A percentile compares a stretch with the other conserved stretches of the same genome.
phyloP scores from a whole-genome alignment of 2,113 vertebrate genomes.

The Thalassoma bifasciatum region DNA sequence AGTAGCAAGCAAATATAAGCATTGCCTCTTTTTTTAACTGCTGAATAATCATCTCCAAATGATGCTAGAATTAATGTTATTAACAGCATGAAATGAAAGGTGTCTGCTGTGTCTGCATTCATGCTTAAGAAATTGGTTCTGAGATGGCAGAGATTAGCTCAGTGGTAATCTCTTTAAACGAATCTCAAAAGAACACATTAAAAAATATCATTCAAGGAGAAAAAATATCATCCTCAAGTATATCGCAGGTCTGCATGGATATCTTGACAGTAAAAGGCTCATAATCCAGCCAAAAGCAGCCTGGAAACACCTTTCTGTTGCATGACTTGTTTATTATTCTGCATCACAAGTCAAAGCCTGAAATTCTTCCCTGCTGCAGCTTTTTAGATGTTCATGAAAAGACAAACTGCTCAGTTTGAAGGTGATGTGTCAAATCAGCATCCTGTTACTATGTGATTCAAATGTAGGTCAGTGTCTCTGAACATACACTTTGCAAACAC shows the following conservation, averaged over 20 bases:
- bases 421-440: neutral
- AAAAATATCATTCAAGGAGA: slow-evolving; percentile 9
- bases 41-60: slow-evolving; percentile 4
- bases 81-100: neutral
- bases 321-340: neutral
- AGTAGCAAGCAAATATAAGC: neutral
- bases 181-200: slow-evolving; percentile 41
- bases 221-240: slow-evolving; percentile 8
- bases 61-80: neutral
- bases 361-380: neutral
- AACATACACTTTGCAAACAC: slow-evolving; percentile 15
- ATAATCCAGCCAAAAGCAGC: neutral
- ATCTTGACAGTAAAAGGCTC: neutral
- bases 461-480: slow-evolving; percentile 33
- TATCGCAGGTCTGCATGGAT: neutral
- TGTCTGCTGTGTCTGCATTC: slow-evolving; percentile 6
- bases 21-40: neutral
- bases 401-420: neutral
- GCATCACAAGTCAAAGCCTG: neutral
- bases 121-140: slow-evolving; percentile 11
- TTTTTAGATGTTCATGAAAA: neutral
- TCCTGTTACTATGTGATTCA: slow-evolving; percentile 1
- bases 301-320: neutral
- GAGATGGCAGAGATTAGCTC: slow-evolving; percentile 29
- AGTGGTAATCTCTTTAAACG: slow-evolving; percentile 51